Base-by-base conservation (phyloP, 2,113 vertebrate genomes). In the Pollachius pollachius region DNA sequence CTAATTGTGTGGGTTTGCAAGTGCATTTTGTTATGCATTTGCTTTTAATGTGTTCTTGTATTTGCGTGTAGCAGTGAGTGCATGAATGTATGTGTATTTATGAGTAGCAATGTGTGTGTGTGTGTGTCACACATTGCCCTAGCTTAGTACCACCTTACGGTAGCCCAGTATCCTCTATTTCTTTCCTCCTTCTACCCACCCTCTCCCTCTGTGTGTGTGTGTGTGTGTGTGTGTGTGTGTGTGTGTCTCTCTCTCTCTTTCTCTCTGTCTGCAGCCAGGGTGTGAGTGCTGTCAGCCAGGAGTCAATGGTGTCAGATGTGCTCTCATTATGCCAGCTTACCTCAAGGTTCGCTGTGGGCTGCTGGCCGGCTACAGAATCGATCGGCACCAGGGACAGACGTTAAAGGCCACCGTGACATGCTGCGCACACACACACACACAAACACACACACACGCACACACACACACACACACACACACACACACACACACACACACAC, bases 251-350 rank as follows among this genome's bases (percentile, higher is more conserved):
- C 30, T n/a, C 59, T 30, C 30, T 30, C 27, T 27, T 34, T 48
- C 63, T 76, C 69, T 48, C 77, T 52, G 64, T 64, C 71, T 68
- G 78, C 71, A 68, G 74, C 68, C 30, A 76, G 67, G 74, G 81
- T 77, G 79, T 84, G 87, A 79, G 74, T 23, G 71, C 87, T 87
- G 89, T 84, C 88, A 87, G 87, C 74, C 84, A 80, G 59, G 80
- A 89, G 88, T 90, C 89, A 84, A 86, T 87, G 87, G 77, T 86
- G 76, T 88, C 85, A 88, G 81, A 88, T 87, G 84, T 71, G 82
- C 89, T 89, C 88, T 91, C 89, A 92, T 92, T 92, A 91, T 79
- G 79, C 69, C 83, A 89, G 77, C 84, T 87, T 90, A 87, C 87
- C 87, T 89, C 85, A 90, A 90, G 91, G 89, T 89, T 88, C 90